Percentiles rank a stretch among this genome's conserved stretches.
These are phyloP conservation scores for Apis florea DNA, from an alignment of 1,140 invertebrate genomes.

Conservation along the genomic window DNA sequence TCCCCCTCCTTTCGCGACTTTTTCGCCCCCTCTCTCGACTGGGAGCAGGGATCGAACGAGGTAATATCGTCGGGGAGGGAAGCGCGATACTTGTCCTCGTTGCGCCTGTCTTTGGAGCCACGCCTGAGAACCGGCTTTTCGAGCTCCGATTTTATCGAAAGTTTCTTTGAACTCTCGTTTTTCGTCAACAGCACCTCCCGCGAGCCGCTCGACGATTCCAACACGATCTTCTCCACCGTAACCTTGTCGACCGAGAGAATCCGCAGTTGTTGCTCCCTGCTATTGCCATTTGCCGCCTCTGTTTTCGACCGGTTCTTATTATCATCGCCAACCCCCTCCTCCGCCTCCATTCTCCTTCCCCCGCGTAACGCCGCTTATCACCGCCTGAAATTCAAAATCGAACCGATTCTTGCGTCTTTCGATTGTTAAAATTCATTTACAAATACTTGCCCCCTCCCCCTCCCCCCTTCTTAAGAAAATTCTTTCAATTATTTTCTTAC, in stretches of 20 bases:
- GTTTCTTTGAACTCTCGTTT: conserved; percentile 57
- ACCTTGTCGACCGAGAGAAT: conserved; percentile 65
- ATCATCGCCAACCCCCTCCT: conserved; percentile 34
- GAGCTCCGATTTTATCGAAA: conserved; percentile 36
- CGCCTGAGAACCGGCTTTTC: not conserved
- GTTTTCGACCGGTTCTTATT: not conserved
- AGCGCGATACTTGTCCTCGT: not conserved
- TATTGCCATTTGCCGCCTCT: too few relatives aligned
- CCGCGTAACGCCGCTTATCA: not conserved
- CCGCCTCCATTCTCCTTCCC: conserved; percentile 43
- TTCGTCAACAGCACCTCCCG: conserved; percentile 64
- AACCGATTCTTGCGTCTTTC: too few relatives aligned
- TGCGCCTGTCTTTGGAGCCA: not conserved
- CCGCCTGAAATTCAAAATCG: conserved; percentile 49
- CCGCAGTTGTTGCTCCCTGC: conserved; percentile 22
- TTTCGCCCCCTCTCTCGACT: not conserved
- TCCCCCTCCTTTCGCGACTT: conserved; percentile 16
- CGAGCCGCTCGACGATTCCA: conserved; percentile 54
- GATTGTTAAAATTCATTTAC: not conserved
- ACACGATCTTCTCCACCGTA: conserved; percentile 66
- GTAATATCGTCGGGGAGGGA: conserved; percentile 8
- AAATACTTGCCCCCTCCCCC: too few relatives aligned
- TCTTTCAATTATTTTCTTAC: too few relatives aligned
- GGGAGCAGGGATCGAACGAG: not conserved
- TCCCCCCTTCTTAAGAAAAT: too few relatives aligned